These are phyloP conservation scores for Hemitrygon akajei DNA, from an alignment of 2,797 vertebrate species.

Conservation along the genomic window DNA sequence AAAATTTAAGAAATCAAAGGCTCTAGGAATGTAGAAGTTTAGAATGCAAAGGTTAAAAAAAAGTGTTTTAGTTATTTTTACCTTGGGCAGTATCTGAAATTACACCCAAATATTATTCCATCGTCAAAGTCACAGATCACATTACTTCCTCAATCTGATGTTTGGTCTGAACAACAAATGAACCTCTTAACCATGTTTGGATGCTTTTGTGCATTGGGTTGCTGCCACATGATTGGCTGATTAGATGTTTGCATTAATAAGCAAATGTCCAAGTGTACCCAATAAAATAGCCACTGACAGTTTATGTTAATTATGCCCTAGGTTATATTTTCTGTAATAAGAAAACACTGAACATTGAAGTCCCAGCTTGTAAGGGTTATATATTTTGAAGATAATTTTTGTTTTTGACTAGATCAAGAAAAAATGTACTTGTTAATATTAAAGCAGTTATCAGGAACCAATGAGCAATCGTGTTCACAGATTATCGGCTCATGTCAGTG, in stretches of 20 bases:
- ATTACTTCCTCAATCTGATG: too few species aligned
- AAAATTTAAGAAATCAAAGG: not conserved
- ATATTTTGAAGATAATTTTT: not conserved
- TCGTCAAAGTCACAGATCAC: too few species aligned
- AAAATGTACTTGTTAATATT: not conserved
- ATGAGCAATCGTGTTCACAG: not conserved
- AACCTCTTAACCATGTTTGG: too few species aligned
- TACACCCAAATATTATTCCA: too few species aligned
- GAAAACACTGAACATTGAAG: not conserved
- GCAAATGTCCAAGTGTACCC: too few species aligned
- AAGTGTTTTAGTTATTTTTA: too few species aligned
- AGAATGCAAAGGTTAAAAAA: not conserved
- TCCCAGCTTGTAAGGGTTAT: not conserved
- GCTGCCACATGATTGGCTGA: too few species aligned
- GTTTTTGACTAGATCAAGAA: not conserved
- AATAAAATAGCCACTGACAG: too few species aligned
- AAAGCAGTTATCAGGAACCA: not conserved
- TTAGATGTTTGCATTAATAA: too few species aligned
- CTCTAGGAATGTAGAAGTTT: not conserved
- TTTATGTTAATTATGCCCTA: not conserved
- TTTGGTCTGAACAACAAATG: too few species aligned
- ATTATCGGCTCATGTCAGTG: not conserved
- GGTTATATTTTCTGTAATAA: not conserved
- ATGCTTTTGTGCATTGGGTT: too few species aligned
- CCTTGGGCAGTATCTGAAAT: too few species aligned